phyloP scores from a whole-genome alignment of 92 coral and sea anemone species.

The Phymanthus crucifer region DNA sequence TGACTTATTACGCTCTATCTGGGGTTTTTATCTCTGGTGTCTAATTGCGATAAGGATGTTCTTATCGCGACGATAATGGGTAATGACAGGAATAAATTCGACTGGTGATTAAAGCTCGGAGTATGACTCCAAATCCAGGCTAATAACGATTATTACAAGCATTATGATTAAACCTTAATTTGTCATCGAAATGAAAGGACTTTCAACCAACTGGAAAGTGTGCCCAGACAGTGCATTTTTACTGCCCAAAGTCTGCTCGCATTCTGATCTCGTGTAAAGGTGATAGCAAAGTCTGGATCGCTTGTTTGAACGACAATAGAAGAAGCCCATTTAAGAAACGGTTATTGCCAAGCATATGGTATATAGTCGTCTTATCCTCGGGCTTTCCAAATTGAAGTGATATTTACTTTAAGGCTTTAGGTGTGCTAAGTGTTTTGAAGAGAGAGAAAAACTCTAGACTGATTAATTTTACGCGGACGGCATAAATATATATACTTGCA shows the following conservation, averaged over 20 bases:
- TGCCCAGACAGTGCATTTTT: neutral
- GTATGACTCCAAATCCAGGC: constrained; percentile 14
- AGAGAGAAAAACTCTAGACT: neutral
- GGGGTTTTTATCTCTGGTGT: constrained; percentile 25
- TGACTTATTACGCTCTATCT: constrained; percentile 17
- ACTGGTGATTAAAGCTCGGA: constrained; percentile 13
- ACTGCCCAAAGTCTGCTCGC: neutral
- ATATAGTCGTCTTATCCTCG: neutral
- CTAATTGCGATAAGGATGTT: constrained; percentile 22
- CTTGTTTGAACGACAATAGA: neutral
- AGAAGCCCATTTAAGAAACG: constrained; percentile 4
- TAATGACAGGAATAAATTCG: constrained; percentile 18
- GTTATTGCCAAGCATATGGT: constrained; percentile 10
- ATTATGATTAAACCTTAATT: constrained; percentile 13
- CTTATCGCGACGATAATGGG: constrained; percentile 16
- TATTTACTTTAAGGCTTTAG: constrained; percentile 21
- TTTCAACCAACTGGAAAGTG: neutral
- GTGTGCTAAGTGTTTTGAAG: constrained; percentile 5
- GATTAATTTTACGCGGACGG: neutral
- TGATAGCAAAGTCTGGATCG: neutral
- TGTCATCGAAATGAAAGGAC: neutral
- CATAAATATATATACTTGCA: neutral
- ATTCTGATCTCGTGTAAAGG: neutral
- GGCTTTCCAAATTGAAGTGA: constrained; percentile 17
- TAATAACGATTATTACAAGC: constrained; percentile 29